These are phyloP conservation scores for Nephila pilipes DNA, from an alignment of 1,140 invertebrate genomes.

Conservation along the genomic window DNA sequence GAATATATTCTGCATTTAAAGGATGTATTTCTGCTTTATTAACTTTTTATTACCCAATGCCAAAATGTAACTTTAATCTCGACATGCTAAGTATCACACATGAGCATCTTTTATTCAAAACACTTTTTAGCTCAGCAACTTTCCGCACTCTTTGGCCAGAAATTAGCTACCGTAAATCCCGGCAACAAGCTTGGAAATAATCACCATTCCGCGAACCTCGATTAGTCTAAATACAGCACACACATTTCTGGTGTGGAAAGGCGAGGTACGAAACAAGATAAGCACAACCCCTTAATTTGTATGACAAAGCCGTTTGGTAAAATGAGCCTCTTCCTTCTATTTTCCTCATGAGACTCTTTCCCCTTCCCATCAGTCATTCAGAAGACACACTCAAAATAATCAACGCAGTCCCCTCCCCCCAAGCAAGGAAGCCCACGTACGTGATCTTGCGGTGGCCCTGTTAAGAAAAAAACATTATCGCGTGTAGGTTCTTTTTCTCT, in stretches of 20 bases:
- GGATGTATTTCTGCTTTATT: no score
- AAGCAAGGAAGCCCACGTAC: not conserved
- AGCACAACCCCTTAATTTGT: constrained; percentile 17
- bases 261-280: not conserved
- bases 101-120: not conserved
- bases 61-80: not conserved
- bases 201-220: not conserved
- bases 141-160: not conserved
- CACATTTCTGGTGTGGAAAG: not conserved
- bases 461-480: constrained; percentile 30
- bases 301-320: constrained; percentile 24
- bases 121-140: not conserved
- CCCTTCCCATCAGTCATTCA: constrained; percentile 7
- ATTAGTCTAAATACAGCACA: constrained; percentile 17
- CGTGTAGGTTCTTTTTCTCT: constrained; percentile 2
- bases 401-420: not conserved
- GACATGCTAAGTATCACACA: not conserved
- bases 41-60: no score
- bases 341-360: constrained; percentile 12
- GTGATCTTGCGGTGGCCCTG: not conserved
- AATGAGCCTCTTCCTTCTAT: constrained; percentile 19
- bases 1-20: no score
- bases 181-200: not conserved
- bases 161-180: constrained; percentile 14
- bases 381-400: constrained; percentile 26